Percentiles rank a stretch among this genome's conserved stretches.
Evolutionary conservation across 2,797 vertebrate genomes (phyloP).

Genomic region (Pteropus rufus): DNA sequence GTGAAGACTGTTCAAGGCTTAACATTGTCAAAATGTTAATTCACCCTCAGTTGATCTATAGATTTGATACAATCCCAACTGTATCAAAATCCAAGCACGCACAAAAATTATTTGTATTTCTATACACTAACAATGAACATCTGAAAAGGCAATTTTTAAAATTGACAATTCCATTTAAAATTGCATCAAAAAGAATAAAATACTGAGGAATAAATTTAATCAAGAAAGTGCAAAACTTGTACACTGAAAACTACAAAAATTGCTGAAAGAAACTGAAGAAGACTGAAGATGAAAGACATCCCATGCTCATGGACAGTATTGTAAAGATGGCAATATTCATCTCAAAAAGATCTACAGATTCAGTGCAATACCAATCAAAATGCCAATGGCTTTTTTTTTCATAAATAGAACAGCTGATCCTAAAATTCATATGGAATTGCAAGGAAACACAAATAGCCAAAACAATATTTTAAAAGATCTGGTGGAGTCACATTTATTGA

Average conservation of each 20-base stretch:
- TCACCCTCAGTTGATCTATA: not conserved
- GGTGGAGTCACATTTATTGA: not conserved
- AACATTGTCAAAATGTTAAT: not conserved
- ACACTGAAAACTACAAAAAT: not conserved
- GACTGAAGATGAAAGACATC: not conserved
- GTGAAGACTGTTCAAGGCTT: not conserved
- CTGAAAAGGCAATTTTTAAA: not conserved
- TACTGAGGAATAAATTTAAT: not conserved
- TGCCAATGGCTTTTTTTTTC: not conserved
- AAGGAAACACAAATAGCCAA: not conserved
- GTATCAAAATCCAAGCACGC: not conserved
- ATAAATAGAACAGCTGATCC: not conserved
- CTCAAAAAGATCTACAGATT: not conserved
- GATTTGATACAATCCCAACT: not conserved
- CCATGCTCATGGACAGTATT: not conserved
- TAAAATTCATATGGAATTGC: not conserved
- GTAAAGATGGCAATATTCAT: not conserved
- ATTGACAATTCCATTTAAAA: not conserved
- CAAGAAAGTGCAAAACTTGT: not conserved
- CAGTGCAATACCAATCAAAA: not conserved
- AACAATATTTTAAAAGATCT: not conserved
- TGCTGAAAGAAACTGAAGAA: not conserved
- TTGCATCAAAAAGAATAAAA: not conserved
- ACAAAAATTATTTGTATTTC: not conserved
- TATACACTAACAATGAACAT: not conserved